phyloP scores from a whole-genome alignment of 2,888 invertebrate species.

The Drosophila anomelani region DNA sequence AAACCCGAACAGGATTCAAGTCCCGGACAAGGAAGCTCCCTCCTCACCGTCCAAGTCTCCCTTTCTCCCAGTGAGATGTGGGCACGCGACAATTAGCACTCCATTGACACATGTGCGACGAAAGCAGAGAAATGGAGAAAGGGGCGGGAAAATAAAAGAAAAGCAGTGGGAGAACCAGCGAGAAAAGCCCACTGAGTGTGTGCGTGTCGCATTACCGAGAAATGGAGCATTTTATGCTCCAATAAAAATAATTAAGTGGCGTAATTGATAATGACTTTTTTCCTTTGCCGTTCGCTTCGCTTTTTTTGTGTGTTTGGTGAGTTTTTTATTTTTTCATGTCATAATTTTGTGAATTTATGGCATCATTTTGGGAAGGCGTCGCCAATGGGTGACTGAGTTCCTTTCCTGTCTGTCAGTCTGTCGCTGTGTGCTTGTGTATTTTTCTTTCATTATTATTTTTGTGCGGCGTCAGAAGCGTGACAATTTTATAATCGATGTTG shows the following conservation, averaged over 20 bases:
- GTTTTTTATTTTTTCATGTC: conserved; percentile 42
- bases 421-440: background rate
- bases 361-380: conserved; percentile 42
- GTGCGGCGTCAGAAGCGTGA: conserved; percentile 38
- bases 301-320: conserved; percentile 18
- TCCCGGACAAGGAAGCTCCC: conserved; percentile 39
- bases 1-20: conserved; percentile 18
- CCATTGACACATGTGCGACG: conserved; percentile 75
- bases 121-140: conserved; percentile 19
- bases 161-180: background rate
- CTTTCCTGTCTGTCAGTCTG: conserved; percentile 1
- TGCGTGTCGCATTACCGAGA: conserved; percentile 52
- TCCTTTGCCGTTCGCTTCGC: conserved; percentile 11
- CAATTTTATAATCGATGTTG: conserved; percentile 41
- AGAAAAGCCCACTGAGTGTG: conserved; percentile 4
- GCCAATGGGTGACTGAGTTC: conserved; percentile 12
- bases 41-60: conserved; percentile 2
- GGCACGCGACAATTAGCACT: conserved; percentile 79
- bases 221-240: conserved; percentile 80
- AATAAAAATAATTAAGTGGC: conserved; percentile 80
- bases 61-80: conserved; percentile 51
- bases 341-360: conserved; percentile 55
- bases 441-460: conserved; percentile 26
- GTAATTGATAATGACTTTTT: conserved; percentile 78
- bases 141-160: background rate